These are phyloP conservation scores for Neotragus moschatus DNA, from an alignment of 2,113 vertebrate genomes.

Conservation along the genomic window DNA sequence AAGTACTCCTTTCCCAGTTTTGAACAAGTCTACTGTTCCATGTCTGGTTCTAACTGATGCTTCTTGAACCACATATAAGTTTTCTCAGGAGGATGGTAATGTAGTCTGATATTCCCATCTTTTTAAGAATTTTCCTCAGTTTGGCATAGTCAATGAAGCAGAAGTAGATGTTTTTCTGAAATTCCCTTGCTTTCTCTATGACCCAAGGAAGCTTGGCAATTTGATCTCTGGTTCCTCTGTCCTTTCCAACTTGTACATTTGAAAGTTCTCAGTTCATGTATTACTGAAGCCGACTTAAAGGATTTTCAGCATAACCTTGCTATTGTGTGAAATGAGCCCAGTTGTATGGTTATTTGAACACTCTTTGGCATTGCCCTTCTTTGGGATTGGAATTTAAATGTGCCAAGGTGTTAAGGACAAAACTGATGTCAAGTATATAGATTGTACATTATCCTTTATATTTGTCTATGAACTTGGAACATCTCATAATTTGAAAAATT, in stretches of 20 bases:
- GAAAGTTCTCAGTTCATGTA: not conserved
- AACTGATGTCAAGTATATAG: not conserved
- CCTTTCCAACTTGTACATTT: not conserved
- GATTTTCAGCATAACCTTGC: not conserved
- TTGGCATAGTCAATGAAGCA: not conserved
- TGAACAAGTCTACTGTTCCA: not conserved
- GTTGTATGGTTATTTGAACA: not conserved
- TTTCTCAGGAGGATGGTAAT: not conserved
- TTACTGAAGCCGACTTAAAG: not conserved
- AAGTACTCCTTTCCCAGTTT: not conserved
- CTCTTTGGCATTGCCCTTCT: not conserved
- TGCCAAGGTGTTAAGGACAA: not conserved
- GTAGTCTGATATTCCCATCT: not conserved
- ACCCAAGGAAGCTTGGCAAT: not conserved
- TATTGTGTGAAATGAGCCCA: not conserved
- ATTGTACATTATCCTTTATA: not conserved
- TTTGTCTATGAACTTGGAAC: not conserved
- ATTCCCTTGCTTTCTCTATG: not conserved
- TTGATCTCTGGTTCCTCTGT: not conserved
- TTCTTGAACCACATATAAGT: not conserved
- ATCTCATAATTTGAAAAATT: constrained; percentile 20
- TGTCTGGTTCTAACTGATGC: not conserved
- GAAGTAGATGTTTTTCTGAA: not conserved
- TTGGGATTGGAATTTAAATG: not conserved
- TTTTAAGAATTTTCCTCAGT: not conserved